phyloP scores from a whole-genome alignment of 2,113 vertebrate genomes.

The Ochotona princeps region DNA sequence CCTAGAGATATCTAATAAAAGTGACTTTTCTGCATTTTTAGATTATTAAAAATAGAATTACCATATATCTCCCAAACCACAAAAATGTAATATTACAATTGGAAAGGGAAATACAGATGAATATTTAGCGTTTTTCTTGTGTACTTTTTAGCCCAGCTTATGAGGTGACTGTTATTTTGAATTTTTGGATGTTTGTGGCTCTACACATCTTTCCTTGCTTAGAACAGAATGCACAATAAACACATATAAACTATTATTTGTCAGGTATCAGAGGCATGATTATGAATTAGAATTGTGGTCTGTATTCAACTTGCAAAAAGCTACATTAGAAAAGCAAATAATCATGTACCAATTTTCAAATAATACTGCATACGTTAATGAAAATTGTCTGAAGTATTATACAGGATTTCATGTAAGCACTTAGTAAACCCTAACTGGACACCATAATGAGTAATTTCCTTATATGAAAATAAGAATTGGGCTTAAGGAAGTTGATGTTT shows the following conservation, averaged over 20 bases:
- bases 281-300: background rate
- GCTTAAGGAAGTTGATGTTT: background rate
- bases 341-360: background rate
- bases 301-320: background rate
- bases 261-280: no score
- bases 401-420: background rate
- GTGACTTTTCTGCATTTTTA: background rate
- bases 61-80: background rate
- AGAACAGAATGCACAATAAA: background rate
- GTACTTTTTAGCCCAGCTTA: background rate
- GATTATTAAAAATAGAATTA: background rate
- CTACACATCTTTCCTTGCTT: background rate
- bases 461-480: background rate
- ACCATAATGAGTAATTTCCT: background rate
- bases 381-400: background rate
- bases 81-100: background rate
- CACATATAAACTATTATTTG: background rate
- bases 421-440: background rate
- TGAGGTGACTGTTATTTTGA: background rate
- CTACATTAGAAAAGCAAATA: background rate
- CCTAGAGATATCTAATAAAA: background rate
- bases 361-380: background rate
- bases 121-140: background rate
- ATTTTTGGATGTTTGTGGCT: background rate
- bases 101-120: background rate